Base-by-base conservation (phyloP, 2,888 invertebrate genomes). In the Clusia tigrina region DNA sequence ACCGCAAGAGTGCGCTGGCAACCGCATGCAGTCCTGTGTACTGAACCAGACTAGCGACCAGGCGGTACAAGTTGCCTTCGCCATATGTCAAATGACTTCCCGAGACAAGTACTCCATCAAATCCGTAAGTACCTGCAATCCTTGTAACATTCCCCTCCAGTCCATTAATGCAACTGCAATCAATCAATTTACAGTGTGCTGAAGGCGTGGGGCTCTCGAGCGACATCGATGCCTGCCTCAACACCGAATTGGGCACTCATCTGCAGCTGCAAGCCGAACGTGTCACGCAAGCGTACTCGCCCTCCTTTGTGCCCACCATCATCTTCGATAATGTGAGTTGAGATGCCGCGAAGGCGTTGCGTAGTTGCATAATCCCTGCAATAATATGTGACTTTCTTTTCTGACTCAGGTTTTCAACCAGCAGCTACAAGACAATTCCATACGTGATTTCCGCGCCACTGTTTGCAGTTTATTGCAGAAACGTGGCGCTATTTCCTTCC, bases 11-110 rank as follows among this genome's bases (percentile, higher is more conserved):
- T 90, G 90, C 67, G 78, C 81, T 52, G 89, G 89, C 2, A 90
- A 90, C 74, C 82, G 86, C 60, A 83, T 89, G 38, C 88, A 89
- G 74, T 88, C 88, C 51, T 90, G 90, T 74, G 85, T 87, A 2
- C 75, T 89, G 57, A 74, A 80, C 37, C 74, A 72, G 63, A 73
- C 85, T 71, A 66, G 67, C 71, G 74, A 85, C 67, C 84, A 84
- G 71, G 77, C 74, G 71, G 52, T 74, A 65, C 65, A 85, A 84
- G 80, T 86, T 24, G 78, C 81, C n/a, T 88, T 87, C 69, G 86
- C 85, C 1, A 79, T 81, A 2, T 88, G 88, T 67, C 88, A 88
- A 77, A 87, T 88, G 87, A 69, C 78, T 18, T 79, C 80, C 0
- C 67, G 74, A 18, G 82, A 85, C 22, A 85, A 84, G 2, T 74